phyloP scores from a whole-genome alignment of 2,797 vertebrate species.

The Lagodon rhomboides region DNA sequence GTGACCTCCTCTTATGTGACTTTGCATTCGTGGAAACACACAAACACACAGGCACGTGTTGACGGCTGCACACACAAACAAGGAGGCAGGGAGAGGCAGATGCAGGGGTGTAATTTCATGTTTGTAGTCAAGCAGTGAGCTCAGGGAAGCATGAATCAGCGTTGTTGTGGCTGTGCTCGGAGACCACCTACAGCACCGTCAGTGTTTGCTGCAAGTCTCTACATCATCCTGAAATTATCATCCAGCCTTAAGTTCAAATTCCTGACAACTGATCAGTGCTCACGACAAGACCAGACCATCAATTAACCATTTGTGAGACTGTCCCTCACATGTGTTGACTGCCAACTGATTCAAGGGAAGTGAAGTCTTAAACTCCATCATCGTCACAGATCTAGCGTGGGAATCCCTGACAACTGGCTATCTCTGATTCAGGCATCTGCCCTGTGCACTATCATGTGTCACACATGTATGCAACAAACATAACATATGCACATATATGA shows the following conservation, averaged over 20 bases:
- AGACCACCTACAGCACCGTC: constrained; percentile 23
- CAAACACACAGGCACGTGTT: constrained; percentile 48
- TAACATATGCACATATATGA: constrained; percentile 55
- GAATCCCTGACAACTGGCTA: constrained; percentile 68
- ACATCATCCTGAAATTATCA: background rate
- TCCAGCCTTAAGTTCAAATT: background rate
- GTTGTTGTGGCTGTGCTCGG: constrained; percentile 18
- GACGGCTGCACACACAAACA: constrained; percentile 41
- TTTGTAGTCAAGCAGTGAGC: constrained; percentile 31
- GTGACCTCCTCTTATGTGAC: constrained; percentile 51
- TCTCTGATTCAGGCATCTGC: constrained; percentile 62
- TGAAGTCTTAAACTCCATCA: background rate
- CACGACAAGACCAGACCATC: background rate
- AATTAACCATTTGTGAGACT: background rate
- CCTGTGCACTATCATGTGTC: constrained; percentile 62
- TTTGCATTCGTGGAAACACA: constrained; percentile 35
- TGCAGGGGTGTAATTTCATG: constrained; percentile 17
- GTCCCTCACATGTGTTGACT: background rate
- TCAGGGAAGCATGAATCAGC: constrained; percentile 37
- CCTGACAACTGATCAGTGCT: constrained; percentile 1
- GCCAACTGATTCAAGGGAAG: constrained; percentile 23
- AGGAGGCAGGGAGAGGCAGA: constrained; percentile 27
- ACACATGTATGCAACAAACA: constrained; percentile 48
- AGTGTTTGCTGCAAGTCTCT: no score
- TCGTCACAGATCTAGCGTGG: constrained; percentile 55